Evolutionary conservation across 2,113 vertebrate genomes (phyloP), one percentile per base, ranked within the genome.

Genomic region (Epinephelus lanceolatus): DNA sequence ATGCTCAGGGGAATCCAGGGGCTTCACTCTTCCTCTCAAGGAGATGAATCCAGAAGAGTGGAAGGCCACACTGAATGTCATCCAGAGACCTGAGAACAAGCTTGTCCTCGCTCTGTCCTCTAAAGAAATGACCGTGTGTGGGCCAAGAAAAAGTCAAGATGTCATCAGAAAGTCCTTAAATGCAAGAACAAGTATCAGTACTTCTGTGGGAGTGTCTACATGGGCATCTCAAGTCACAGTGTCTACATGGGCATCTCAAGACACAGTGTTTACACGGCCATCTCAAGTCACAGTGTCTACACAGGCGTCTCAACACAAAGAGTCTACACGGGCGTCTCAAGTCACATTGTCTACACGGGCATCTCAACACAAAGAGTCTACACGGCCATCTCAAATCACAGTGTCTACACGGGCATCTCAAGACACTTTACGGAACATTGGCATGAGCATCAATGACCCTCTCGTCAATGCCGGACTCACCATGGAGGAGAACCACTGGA

Each of bases 81-180:
- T 88, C 40, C 59, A 81, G 0, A 9, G 3, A 11, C 47, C 76
- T 0, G 1, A 93, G 0, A 0, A 55, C n/a, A 94, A 83, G 71
- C 33, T 93, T n/a, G 21, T 91, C 53, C 18, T 94, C 1, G 88
- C 53, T 13, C 0, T 75, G 2, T 86, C 87, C 6, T 53, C 91
- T 17, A 15, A 89, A 12, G 12, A 78, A 21, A 56, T 86, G 2
- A 70, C 1, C 0, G 8, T 90, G 1, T 68, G 45, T 57, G 94
- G 91, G 10, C 92, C 91, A 19, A n/a, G 0, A 1, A 0, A 55
- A 0, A 42, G 53, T 25, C 67, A 83, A 55, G 14, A 53, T 0
- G 3, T 3, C 1, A 2, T 91, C 0, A 23, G 0, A 0, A 75
- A 67, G 21, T 45, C 2, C 0, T 53, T 88, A 17, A 47, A 5